Evolutionary conservation across 2,888 invertebrate genomes (phyloP), one percentile per base, ranked within the genome.

Genomic region (Bembecia ichneumoniformis): DNA sequence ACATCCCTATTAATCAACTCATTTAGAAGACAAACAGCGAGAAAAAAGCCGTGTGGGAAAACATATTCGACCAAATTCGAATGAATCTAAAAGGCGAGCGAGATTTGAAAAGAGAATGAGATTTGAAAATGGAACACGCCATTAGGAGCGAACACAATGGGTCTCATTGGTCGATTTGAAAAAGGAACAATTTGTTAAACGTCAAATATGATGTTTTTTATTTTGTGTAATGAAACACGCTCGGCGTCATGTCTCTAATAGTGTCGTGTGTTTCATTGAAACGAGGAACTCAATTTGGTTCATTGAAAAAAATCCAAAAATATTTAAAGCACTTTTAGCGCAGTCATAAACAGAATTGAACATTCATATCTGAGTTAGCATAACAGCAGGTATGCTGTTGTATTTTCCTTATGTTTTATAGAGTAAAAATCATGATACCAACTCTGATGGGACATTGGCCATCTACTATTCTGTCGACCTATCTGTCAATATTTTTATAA

Each of bases 101-200:
- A 82, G 83, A 82, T 83, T 82, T 83, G 83, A 79, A 84, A 84
- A 84, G 87, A 86, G 86, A 86, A 83, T 84, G 82, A 84, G 82
- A 84, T 86, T 86, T 81, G 79, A 81, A 87, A 87, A 87, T 84
- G 82, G 87, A 86, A 82, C 84, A 79, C 79, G 82, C 86, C 83
- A 84, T 86, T 86, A 87, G 82, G 78, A 83, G 66, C 71, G 82
- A 82, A 80, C 79, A 86, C 86, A 87, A 86, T 84, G 69, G 28
- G 84, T 82, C 82, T 82, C 87, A 86, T 87, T 86, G 86, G 87
- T 83, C 76, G 84, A 87, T 87, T 84, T 87, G 77, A 87, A 87
- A 87, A 87, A 84, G 84, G 84, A 86, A 86, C 86, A 84, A 87
- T 87, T 87, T 87, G 87, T 87, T 87, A 86, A 83, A 86, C 86